phyloP scores from a whole-genome alignment of 2,888 invertebrate genomes.

The Acronicta psi region DNA sequence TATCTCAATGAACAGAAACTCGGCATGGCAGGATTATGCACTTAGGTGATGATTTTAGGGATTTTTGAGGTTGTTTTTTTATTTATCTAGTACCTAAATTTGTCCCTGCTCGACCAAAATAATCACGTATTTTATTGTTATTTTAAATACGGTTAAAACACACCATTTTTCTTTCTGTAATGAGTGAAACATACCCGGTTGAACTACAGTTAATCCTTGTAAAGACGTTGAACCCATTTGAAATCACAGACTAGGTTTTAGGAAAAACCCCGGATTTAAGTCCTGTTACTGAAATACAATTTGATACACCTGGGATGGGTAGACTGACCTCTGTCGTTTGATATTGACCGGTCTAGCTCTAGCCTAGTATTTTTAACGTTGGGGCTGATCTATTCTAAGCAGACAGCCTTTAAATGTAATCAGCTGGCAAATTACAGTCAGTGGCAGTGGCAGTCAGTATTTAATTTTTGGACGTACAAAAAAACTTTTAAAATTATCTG shows the following conservation, averaged over 20 bases:
- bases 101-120: too few relatives aligned
- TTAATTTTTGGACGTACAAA: too few relatives aligned
- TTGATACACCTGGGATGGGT: conserved; percentile 4
- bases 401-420: neutral
- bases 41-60: too few relatives aligned
- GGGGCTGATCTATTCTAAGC: neutral
- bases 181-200: neutral
- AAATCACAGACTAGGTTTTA: conserved; percentile 9
- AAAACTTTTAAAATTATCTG: too few relatives aligned
- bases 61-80: too few relatives aligned
- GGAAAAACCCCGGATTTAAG: conserved; percentile 25
- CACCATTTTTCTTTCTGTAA: neutral
- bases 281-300: conserved; percentile 5
- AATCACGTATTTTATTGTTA: too few relatives aligned
- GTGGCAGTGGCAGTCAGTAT: too few relatives aligned
- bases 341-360: conserved; percentile 5
- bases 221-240: conserved; percentile 32
- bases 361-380: conserved; percentile 12
- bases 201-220: neutral
- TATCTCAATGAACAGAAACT: too few relatives aligned
- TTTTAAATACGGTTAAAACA: neutral
- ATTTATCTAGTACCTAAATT: too few relatives aligned
- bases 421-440: neutral
- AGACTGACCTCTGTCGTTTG: conserved; percentile 7
- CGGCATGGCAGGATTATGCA: too few relatives aligned